Conservation (phyloP, 2,888 invertebrate species). For the Drosophila sordidula region DNA sequence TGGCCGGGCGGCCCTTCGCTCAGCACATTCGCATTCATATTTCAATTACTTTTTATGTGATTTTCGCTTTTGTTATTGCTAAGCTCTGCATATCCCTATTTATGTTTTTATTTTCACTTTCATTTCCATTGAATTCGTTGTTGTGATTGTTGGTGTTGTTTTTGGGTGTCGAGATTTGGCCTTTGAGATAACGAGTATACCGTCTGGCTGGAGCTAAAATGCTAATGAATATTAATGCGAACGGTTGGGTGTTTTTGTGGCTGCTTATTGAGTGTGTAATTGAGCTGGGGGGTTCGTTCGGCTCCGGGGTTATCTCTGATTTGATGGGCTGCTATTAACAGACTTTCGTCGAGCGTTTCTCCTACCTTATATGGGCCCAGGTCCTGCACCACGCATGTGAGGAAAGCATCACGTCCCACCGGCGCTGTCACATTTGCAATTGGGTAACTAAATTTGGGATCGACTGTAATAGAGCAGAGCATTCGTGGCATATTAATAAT, state of each 20-base stretch:
- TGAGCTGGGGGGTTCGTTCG: conserved; percentile 43
- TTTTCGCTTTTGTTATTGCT: conserved; percentile 75
- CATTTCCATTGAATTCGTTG: conserved; percentile 54
- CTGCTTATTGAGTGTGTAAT: conserved; percentile 79
- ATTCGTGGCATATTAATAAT: conserved; percentile 43
- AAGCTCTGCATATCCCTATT: conserved; percentile 68
- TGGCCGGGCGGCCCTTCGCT: conserved; percentile 14
- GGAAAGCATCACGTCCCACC: conserved; percentile 88
- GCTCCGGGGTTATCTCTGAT: conserved; percentile 28
- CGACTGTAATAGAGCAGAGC: conserved; percentile 85
- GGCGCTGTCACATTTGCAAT: conserved; percentile 90
- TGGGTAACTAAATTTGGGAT: conserved; percentile 89
- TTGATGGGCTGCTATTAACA: conserved; percentile 43
- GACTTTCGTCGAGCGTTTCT: conserved; percentile 47
- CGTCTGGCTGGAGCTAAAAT: conserved; percentile 59
- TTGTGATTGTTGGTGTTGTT: conserved; percentile 22
- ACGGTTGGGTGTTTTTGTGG: conserved; percentile 54
- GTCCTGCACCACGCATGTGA: conserved; percentile 89
- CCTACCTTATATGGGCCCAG: conserved; percentile 89
- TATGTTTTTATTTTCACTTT: conserved; percentile 71
- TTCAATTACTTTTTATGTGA: conserved; percentile 82
- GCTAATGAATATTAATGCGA: conserved; percentile 79
- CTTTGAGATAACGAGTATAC: conserved; percentile 67
- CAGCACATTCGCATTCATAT: conserved; percentile 74
- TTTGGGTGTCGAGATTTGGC: conserved; percentile 73